Evolutionary conservation across 2,797 vertebrate species (phyloP).

Genomic region (Eupleurogrammus muticus): DNA sequence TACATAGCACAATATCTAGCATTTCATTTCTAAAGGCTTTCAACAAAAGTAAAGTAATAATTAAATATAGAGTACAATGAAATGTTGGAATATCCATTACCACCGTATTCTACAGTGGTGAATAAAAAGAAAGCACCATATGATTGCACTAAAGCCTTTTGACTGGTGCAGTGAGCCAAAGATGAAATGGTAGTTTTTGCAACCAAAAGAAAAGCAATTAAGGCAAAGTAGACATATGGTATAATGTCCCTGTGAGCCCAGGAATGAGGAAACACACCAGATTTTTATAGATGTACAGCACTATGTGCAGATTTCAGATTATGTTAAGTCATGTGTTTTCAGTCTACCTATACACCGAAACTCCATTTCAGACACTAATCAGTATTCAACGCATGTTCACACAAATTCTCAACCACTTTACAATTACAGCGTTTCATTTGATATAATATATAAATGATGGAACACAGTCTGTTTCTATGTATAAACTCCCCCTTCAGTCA

Average conservation of each 20-base stretch:
- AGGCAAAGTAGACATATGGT: not conserved
- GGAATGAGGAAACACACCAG: not conserved
- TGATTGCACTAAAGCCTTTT: slow-evolving; percentile 20
- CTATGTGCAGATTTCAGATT: not conserved
- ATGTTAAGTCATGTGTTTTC: not conserved
- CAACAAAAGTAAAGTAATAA: slow-evolving; percentile 10
- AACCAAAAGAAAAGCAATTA: slow-evolving; percentile 23
- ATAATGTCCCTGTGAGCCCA: not conserved
- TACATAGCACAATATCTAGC: not conserved
- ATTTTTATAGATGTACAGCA: not conserved
- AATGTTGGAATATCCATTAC: slow-evolving; percentile 1
- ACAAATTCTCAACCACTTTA: not conserved
- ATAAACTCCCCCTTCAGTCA: too few species aligned
- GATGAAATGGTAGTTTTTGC: not conserved
- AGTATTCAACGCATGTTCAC: not conserved
- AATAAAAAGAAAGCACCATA: not conserved
- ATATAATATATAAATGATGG: not conserved
- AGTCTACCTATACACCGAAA: not conserved
- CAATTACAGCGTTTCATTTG: not conserved
- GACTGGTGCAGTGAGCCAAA: not conserved
- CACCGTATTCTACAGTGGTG: slow-evolving; percentile 1
- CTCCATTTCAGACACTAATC: too few species aligned
- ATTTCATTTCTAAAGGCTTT: slow-evolving; percentile 3
- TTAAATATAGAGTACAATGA: not conserved
- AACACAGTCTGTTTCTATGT: not conserved